Evolutionary conservation across 2,113 vertebrate genomes (phyloP), one percentile per base, ranked within the genome.

Genomic region (Barnardius zonarius): DNA sequence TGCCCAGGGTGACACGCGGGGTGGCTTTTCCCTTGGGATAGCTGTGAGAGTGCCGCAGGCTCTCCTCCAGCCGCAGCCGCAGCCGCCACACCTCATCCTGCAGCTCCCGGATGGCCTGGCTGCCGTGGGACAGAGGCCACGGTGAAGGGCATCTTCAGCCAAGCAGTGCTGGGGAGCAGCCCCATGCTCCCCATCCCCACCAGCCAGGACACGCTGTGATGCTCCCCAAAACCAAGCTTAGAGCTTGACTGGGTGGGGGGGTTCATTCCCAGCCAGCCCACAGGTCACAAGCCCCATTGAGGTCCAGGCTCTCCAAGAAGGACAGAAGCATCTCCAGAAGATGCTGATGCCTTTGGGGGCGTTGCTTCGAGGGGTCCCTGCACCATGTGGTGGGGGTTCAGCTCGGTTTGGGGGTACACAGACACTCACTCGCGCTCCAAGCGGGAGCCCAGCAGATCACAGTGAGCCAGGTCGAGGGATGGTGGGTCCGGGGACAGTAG

Each of bases 1-100:
- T 35, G 73, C 27, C 61, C 19, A 10, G 35, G 20, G 90, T 0
- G 2, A 43, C 19, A 2, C 5, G 31, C 0, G 61, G 41, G 7
- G 70, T 4, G 16, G 67, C 46, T 33, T 28, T 83, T 79, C 75
- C 25, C 48, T 12, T 12, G 2, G 81, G 93, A 5, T 5, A 18
- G 61, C 61, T 64, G 74, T 14, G 86, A 17, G 93, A 54, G 7
- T 72, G 90, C 11, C 55, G 97, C 88, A 98, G 96, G 23, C 93
- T 98, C 92, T 96, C 97, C 83, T 99, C 98, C 55, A 99, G 93
- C 57, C 51, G 73, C 46, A 93, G 86, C 33, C 86, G 98, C 49
- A 99, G 98, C 79, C 25, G 91, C 67, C 86, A 97, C 54, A 99
- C 98, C 93, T 99, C 99, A 0, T 96, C 94, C 94, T 98, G 98